Percentiles rank a stretch among this genome's conserved stretches.
These are phyloP conservation scores for Pantherophis guttatus DNA, from an alignment of 2,113 vertebrate genomes.

Conservation along the genomic window DNA sequence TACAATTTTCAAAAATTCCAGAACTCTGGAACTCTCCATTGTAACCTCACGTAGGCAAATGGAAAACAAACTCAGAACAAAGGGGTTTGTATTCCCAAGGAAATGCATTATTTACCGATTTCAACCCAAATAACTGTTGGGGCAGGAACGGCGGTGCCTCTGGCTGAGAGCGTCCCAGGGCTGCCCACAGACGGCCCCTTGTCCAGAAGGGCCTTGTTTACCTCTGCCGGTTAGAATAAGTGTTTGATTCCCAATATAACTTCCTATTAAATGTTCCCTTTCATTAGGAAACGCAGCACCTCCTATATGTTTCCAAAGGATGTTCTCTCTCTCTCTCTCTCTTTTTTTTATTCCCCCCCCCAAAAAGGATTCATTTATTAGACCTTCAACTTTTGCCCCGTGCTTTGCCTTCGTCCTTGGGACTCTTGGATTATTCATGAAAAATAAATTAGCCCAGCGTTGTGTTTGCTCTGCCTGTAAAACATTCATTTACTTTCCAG, in stretches of 20 bases:
- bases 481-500: slow-evolving; percentile 28
- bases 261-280: slow-evolving; percentile 59
- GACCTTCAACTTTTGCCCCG: slow-evolving; percentile 65
- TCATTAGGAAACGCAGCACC: slow-evolving; percentile 62
- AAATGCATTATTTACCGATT: slow-evolving; percentile 55
- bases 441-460: slow-evolving; percentile 55
- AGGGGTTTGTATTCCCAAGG: slow-evolving; percentile 36
- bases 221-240: slow-evolving; percentile 60
- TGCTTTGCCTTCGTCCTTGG: slow-evolving; percentile 61
- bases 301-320: slow-evolving; percentile 59
- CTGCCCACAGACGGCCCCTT: slow-evolving; percentile 58
- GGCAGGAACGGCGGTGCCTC: slow-evolving; percentile 42
- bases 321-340: slow-evolving; percentile 2
- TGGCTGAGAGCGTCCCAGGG: slow-evolving; percentile 58
- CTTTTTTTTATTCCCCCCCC: slow-evolving; percentile 45
- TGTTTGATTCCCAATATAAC: slow-evolving; percentile 67
- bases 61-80: slow-evolving; percentile 34
- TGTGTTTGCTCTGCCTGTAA: slow-evolving; percentile 33
- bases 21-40: not conserved
- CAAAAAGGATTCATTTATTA: slow-evolving; percentile 48
- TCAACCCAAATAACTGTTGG: slow-evolving; percentile 32
- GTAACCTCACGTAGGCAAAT: not conserved
- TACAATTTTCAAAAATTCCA: not conserved
- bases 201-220: slow-evolving; percentile 60
- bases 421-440: slow-evolving; percentile 58